phyloP scores from a whole-genome alignment of 35 echinoderm and acorn worm genomes.

The Heliocidaris tuberculata region DNA sequence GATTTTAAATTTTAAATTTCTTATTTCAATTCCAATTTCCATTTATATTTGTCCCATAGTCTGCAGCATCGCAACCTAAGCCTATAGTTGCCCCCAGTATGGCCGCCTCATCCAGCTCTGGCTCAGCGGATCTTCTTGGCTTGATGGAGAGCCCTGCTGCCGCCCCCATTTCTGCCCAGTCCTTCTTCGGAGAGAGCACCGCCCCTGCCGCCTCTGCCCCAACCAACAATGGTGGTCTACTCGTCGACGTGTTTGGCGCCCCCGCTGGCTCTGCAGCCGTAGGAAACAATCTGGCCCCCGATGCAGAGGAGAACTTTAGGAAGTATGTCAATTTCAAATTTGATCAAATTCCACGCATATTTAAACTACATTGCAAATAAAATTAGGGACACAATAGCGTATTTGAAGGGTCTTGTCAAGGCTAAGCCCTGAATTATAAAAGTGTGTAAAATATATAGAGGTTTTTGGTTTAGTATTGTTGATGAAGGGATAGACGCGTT shows the following conservation, averaged over 20 bases:
- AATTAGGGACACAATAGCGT: no score
- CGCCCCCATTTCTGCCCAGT: conserved; percentile 32
- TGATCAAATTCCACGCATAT: no score
- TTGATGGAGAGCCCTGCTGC: conserved; percentile 68
- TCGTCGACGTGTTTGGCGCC: conserved; percentile 85
- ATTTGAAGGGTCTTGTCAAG: no score
- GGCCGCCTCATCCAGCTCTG: conserved; percentile 44
- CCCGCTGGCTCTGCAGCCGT: conserved; percentile 2
- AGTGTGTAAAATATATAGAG: no score
- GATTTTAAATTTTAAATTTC: no score
- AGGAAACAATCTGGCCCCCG: conserved; percentile 56
- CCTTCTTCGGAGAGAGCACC: conserved; percentile 51
- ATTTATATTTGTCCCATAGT: no score
- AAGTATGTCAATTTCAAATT: conserved; percentile 61
- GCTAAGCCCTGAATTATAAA: no score
- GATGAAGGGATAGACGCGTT: no score
- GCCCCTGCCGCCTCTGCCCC: conserved; percentile 21
- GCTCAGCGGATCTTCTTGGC: conserved; percentile 80
- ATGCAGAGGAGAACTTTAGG: conserved; percentile 82
- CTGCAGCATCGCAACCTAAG: neutral
- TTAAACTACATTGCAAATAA: no score
- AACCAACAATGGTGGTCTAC: conserved; percentile 48
- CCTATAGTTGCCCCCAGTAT: neutral
- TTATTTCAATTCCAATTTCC: no score
- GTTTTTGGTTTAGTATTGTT: no score